Evolutionary conservation across 2,888 invertebrate genomes (phyloP), one percentile per base, ranked within the genome.

Genomic region (Xestia xanthographa): DNA sequence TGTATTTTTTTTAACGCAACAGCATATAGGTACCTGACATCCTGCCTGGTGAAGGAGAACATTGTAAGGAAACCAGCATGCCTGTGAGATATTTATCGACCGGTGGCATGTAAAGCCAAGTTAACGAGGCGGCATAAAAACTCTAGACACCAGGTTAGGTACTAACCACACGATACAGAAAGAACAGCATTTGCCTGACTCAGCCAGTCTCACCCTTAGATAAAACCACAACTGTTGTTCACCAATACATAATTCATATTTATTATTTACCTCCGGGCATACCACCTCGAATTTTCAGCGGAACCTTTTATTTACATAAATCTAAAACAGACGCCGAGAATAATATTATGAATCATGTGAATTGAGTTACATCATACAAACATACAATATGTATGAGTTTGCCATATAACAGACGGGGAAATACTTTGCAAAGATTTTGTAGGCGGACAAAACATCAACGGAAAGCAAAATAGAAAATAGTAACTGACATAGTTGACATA

Each of bases 341-440:
- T 77, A 77, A 78, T 86, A 81, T 81, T 84, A 79, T 81, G 78
- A 81, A 81, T 78, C 67, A 85, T 29, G 74, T 72, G 65, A 73
- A 73, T 72, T 81, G 70, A 70, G 65, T 58, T 41, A 73, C 65
- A 43, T 56, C 58, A 72, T 71, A 75, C 69, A 68, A 45, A 66
- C 71, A 85, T 74, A 78, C 79, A 82, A 79, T 85, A 85, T 87
- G 75, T 77, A 85, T 79, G 71, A 82, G 75, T 45, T 67, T 65
- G 29, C 66, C 38, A 65, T 68, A 66, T 22, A 72, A 60, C 50
- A 41, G 34, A 72, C n/a, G 34, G 53, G 67, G 45, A 65, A 68
- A 77, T 85, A 77, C 67, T 58, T 72, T 75, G 17, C 56, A 56
- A 63, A 58, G 75, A 72, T 65, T 76, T 66, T 75, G 56, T 41